These are phyloP conservation scores for Zaprionus lineosus DNA, from an alignment of 2,888 invertebrate species.

Conservation along the genomic window DNA sequence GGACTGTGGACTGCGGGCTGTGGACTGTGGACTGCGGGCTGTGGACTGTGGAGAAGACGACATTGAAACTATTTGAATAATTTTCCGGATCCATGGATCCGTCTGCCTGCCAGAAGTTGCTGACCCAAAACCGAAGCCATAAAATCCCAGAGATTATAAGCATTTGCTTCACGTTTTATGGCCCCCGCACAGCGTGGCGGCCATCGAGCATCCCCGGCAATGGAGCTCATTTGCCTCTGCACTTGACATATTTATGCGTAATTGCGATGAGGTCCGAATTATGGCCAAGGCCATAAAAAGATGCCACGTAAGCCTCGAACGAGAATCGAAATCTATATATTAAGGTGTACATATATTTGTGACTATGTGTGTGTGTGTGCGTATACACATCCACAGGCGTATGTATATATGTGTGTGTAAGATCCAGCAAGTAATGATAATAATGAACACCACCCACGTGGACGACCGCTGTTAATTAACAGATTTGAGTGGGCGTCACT, in stretches of 20 bases:
- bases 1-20: too few relatives aligned
- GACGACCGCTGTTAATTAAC: slow-evolving; percentile 42
- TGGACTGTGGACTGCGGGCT: too few relatives aligned
- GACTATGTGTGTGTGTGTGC: too few relatives aligned
- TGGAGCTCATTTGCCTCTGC: slow-evolving; percentile 27
- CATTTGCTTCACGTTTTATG: slow-evolving; percentile 22
- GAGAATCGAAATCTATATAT: slow-evolving; percentile 19
- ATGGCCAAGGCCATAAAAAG: slow-evolving; percentile 38
- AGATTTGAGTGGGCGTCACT: slow-evolving; percentile 15
- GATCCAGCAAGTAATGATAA: slow-evolving; percentile 13
- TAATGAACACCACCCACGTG: slow-evolving; percentile 38
- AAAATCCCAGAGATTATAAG: slow-evolving; percentile 21
- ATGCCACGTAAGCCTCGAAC: slow-evolving; percentile 19
- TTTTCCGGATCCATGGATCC: slow-evolving; percentile 13
- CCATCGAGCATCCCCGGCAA: slow-evolving; percentile 7
- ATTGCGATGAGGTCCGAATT: slow-evolving; percentile 31
- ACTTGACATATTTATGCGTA: slow-evolving; percentile 68
- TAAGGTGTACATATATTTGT: too few relatives aligned
- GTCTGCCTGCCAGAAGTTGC: slow-evolving; percentile 4
- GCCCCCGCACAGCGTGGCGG: slow-evolving; percentile 21
- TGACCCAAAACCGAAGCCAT: slow-evolving; percentile 29
- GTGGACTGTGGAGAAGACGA: neutral
- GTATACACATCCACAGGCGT: too few relatives aligned
- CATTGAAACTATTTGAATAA: slow-evolving; percentile 2
- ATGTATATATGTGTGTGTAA: too few relatives aligned